phyloP scores from a whole-genome alignment of 2,797 vertebrate species.

The Anguilla megastoma region DNA sequence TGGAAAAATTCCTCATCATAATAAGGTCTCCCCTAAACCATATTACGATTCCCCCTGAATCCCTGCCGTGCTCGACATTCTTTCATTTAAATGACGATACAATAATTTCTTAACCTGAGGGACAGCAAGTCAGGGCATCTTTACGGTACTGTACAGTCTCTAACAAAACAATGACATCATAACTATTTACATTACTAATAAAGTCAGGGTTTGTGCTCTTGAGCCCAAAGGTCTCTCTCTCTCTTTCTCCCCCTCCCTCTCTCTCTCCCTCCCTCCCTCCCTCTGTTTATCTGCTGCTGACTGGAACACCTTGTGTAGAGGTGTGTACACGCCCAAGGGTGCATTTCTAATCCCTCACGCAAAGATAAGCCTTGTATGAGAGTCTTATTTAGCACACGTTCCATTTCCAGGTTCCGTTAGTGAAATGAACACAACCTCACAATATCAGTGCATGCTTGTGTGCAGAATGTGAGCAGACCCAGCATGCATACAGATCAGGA shows the following conservation, averaged over 20 bases:
- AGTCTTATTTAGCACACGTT: conserved; percentile 43
- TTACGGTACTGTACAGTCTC: no score
- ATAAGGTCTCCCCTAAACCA: no score
- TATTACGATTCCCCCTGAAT: no score
- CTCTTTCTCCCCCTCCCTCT: background rate
- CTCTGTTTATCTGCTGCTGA: conserved; percentile 15
- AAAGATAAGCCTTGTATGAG: conserved; percentile 44
- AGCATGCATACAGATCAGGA: conserved; percentile 20
- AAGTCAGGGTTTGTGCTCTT: background rate
- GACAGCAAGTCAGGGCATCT: no score
- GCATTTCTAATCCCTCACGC: conserved; percentile 38
- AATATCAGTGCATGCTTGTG: conserved; percentile 33
- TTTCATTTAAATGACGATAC: no score
- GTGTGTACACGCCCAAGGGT: conserved; percentile 31
- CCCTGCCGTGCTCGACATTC: no score
- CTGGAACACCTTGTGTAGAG: background rate
- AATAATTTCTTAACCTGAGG: no score
- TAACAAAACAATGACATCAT: no score
- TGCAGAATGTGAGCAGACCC: conserved; percentile 29
- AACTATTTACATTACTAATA: no score
- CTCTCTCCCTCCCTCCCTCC: background rate
- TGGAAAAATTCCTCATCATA: no score
- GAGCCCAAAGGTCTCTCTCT: background rate
- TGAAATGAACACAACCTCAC: conserved; percentile 39
- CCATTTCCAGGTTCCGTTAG: conserved; percentile 37